Conservation (phyloP, 1,140 invertebrate species). For the Gryllus bimaculatus region DNA sequence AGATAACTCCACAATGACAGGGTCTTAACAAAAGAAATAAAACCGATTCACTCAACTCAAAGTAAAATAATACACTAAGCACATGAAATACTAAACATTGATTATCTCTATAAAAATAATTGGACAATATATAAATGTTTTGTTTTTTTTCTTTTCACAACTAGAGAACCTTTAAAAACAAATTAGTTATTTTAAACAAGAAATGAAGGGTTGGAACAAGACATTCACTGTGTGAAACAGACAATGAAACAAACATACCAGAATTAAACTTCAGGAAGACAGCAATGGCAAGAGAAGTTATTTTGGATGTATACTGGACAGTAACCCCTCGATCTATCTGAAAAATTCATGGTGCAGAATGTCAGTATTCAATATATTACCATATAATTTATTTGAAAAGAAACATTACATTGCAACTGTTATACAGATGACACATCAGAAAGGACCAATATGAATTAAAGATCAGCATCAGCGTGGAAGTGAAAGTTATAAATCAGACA, state of each 20-base stretch:
- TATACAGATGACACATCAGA: no score
- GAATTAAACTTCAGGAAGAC: constrained; percentile 57
- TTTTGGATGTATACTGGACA: constrained; percentile 51
- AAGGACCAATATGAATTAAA: no score
- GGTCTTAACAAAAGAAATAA: constrained; percentile 39
- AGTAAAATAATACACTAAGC: not conserved
- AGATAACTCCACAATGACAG: constrained; percentile 49
- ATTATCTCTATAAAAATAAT: not conserved
- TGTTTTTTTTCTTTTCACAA: no score
- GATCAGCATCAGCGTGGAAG: no score
- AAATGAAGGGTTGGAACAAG: no score
- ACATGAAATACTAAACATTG: not conserved
- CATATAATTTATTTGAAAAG: no score
- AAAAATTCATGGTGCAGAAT: constrained; percentile 20
- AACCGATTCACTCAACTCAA: not conserved
- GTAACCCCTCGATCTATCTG: constrained; percentile 61
- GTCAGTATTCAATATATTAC: no score
- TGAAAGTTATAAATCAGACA: no score
- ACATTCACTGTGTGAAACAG: no score
- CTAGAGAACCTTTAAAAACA: no score
- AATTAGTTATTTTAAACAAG: no score
- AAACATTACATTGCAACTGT: no score
- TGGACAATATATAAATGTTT: not conserved
- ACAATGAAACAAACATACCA: constrained; percentile 22
- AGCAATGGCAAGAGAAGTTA: constrained; percentile 60